Evolutionary conservation across 2,888 invertebrate genomes (phyloP).

Genomic region (Rutpela maculata): DNA sequence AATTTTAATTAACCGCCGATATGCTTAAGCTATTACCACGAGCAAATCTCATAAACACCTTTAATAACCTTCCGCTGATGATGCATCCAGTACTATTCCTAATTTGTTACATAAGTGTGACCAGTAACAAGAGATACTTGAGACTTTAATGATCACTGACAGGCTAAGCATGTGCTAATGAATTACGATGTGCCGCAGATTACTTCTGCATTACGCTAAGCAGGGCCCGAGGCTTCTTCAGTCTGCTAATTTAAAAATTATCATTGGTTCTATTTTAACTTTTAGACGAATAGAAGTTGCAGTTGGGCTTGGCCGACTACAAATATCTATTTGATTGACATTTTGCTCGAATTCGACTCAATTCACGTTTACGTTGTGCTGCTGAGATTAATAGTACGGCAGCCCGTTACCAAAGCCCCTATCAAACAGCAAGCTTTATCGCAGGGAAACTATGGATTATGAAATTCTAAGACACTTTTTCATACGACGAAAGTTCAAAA

Average conservation of each 20-base stretch:
- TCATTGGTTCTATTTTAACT: neutral
- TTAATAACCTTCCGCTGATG: slow-evolving; percentile 7
- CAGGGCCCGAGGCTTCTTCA: neutral
- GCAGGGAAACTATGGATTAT: no score
- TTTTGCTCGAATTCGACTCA: no score
- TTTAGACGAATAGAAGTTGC: no score
- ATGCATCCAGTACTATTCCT: slow-evolving; percentile 23
- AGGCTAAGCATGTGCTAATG: slow-evolving; percentile 49
- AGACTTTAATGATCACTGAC: slow-evolving; percentile 46
- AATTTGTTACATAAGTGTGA: slow-evolving; percentile 47
- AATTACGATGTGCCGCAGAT: slow-evolving; percentile 38
- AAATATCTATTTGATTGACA: no score
- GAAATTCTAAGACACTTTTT: no score
- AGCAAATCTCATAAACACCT: slow-evolving; percentile 9
- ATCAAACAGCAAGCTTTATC: no score
- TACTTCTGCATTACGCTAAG: slow-evolving; percentile 30
- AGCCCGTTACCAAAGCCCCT: no score
- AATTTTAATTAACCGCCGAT: slow-evolving; percentile 14
- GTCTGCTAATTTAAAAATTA: neutral
- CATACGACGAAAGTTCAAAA: no score
- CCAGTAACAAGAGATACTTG: slow-evolving; percentile 31
- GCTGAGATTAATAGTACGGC: no score
- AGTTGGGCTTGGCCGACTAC: no score
- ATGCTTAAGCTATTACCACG: slow-evolving; percentile 7
- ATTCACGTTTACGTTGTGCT: no score